Percentiles rank a stretch among this genome's conserved stretches.
phyloP scores from a whole-genome alignment of 2,888 invertebrate genomes.

The Trissonchulus sp. region DNA sequence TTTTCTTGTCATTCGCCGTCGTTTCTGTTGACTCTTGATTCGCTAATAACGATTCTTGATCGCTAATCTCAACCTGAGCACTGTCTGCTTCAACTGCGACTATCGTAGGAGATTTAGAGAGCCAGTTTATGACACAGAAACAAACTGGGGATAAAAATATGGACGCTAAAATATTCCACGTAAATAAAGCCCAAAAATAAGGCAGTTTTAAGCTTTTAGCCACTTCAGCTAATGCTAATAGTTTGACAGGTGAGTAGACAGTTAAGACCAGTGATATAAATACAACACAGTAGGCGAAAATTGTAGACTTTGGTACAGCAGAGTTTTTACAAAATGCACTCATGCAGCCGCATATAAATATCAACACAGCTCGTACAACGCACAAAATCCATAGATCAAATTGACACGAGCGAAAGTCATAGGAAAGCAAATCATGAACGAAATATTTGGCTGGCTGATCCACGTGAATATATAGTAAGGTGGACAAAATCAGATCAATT shows the following conservation, averaged over 20 bases:
- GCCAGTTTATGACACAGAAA: not conserved
- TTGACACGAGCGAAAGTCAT: not conserved
- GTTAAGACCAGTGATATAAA: not conserved
- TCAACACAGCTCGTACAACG: not conserved
- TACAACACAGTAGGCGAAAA: not conserved
- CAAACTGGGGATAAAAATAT: not conserved
- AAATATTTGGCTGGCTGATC: not conserved
- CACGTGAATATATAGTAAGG: not conserved
- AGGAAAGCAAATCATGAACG: not conserved
- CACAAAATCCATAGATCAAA: not conserved
- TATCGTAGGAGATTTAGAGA: not conserved
- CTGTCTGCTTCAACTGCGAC: not conserved
- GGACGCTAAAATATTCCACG: slow-evolving; percentile 3
- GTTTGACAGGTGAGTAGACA: slow-evolving; percentile 19
- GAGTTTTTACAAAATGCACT: too few relatives aligned
- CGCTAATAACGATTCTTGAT: not conserved
- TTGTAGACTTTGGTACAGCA: not conserved
- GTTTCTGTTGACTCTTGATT: slow-evolving; percentile 29
- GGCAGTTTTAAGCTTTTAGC: slow-evolving; percentile 3
- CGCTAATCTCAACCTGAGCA: not conserved
- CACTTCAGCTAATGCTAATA: slow-evolving; percentile 20
- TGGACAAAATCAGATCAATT: too few relatives aligned
- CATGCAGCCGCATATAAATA: not conserved
- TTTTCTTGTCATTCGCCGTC: slow-evolving; percentile 38
- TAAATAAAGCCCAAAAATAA: slow-evolving; percentile 6